Base-by-base conservation (phyloP, 1,140 invertebrate genomes). In the Trachymyrmex cornetzi region DNA sequence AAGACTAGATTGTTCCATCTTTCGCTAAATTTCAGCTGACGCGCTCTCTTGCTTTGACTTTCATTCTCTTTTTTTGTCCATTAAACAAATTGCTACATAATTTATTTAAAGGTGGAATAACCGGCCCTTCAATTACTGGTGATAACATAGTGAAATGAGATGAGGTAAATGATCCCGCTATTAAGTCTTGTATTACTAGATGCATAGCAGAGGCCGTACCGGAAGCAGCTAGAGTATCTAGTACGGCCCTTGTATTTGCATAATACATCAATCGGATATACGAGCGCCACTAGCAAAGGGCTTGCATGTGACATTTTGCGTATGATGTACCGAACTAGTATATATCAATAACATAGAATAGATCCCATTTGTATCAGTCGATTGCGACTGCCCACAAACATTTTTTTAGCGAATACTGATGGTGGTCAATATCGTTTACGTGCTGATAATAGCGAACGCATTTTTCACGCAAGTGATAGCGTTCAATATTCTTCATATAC, bases 141-240 rank as follows among this genome's bases (percentile, higher is more conserved):
- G 80, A 75, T 24, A 48, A 84, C 4, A 44, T n/a, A 34, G n/a
- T 38, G n/a, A 34, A 84, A 50, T 34, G 14, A 61, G 24, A 74
- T 74, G 44, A 74, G 55, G 55, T 50, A 84, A 74, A 84, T 5
- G 80, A 75, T 82, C 66, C 24, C 22, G 53, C 66, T 66, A 44
- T 38, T 38, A 34, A 63, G n/a, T 63, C 48, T 12, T 9, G 4
- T 27, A 61, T 61, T 74, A 74, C 55, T 6, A 12, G 11, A 53
- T 3, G 2, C 44, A 30, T 59, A 57, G 19, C 30, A 66, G n/a
- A 22, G 22, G 14, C 55, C 19, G 19, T n/a, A 50, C 24, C 16
- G 16, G 38, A 38, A n/a, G 22, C 34, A 67, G 16, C 7, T 44
- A 44, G 38, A 22, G 1, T 22, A 5, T 74, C 50, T 64, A 3